Conservation (phyloP, 2,797 vertebrate species). For the Brachymystax lenok region DNA sequence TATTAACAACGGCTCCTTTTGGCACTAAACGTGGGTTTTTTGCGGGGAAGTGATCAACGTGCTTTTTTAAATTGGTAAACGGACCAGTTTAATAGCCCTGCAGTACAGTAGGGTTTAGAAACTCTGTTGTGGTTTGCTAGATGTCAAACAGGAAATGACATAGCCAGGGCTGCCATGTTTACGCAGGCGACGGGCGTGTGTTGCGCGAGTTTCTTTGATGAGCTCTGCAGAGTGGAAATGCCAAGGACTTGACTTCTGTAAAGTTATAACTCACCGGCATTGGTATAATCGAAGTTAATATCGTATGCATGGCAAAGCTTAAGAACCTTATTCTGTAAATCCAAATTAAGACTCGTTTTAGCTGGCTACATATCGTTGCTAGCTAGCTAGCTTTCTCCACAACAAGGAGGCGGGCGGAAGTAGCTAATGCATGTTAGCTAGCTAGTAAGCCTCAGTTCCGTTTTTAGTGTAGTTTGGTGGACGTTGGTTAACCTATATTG, state of each 20-base stretch:
- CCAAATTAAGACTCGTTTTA: neutral
- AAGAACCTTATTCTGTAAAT: neutral
- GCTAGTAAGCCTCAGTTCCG: neutral
- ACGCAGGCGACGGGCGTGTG: neutral
- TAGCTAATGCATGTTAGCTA: conserved; percentile 8
- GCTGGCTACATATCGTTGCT: neutral
- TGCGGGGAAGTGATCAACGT: too few relatives aligned
- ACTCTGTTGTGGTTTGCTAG: too few relatives aligned
- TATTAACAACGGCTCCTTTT: too few relatives aligned
- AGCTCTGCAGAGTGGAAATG: neutral
- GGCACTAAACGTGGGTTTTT: too few relatives aligned
- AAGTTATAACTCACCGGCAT: neutral
- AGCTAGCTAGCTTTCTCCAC: neutral
- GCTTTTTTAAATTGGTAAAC: too few relatives aligned
- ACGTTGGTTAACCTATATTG: neutral
- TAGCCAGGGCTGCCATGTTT: neutral
- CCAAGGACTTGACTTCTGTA: neutral
- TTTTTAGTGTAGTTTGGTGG: neutral
- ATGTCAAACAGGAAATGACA: neutral
- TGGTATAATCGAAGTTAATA: neutral
- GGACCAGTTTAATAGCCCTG: too few relatives aligned
- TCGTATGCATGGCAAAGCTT: neutral
- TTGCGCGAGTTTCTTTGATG: neutral
- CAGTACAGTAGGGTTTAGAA: too few relatives aligned
- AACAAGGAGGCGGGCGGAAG: conserved; percentile 2